Conservation (phyloP, 2,888 invertebrate species). For the Drosophila paramelanica region DNA sequence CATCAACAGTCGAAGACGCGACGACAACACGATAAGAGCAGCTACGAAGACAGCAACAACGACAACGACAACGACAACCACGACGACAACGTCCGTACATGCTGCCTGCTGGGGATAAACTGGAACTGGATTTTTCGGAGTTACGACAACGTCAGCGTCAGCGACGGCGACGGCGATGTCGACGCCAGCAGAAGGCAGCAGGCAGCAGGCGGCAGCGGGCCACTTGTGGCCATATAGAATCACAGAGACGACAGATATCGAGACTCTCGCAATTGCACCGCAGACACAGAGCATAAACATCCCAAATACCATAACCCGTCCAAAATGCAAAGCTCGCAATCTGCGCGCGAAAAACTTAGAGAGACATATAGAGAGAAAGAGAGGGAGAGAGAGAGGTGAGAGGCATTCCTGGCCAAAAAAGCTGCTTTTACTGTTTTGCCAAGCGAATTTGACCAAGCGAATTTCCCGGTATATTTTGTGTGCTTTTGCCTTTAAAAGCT, state of each 20-base stretch:
- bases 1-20: slow-evolving; percentile 32
- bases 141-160: slow-evolving; percentile 49
- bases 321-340: slow-evolving; percentile 54
- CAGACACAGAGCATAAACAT: slow-evolving; percentile 51
- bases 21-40: slow-evolving; percentile 40
- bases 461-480: slow-evolving; percentile 49
- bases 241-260: slow-evolving; percentile 68
- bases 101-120: slow-evolving; percentile 85
- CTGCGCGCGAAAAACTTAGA: slow-evolving; percentile 49
- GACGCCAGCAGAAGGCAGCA: slow-evolving; percentile 22
- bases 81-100: slow-evolving; percentile 81
- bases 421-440: slow-evolving; percentile 6
- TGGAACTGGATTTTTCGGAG: slow-evolving; percentile 83
- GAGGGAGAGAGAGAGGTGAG: neutral
- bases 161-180: slow-evolving; percentile 9
- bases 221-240: slow-evolving; percentile 64
- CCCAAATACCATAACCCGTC: slow-evolving; percentile 53
- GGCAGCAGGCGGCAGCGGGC: slow-evolving; percentile 39
- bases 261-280: slow-evolving; percentile 45
- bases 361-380: slow-evolving; percentile 4
- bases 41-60: slow-evolving; percentile 34
- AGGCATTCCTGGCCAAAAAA: slow-evolving; percentile 5
- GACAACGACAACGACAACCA: slow-evolving; percentile 40
- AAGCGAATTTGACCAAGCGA: neutral
- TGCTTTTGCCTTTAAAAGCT: slow-evolving; percentile 28